Evolutionary conservation across 2,888 invertebrate genomes (phyloP).

Genomic region (Epirrhoe alternata): DNA sequence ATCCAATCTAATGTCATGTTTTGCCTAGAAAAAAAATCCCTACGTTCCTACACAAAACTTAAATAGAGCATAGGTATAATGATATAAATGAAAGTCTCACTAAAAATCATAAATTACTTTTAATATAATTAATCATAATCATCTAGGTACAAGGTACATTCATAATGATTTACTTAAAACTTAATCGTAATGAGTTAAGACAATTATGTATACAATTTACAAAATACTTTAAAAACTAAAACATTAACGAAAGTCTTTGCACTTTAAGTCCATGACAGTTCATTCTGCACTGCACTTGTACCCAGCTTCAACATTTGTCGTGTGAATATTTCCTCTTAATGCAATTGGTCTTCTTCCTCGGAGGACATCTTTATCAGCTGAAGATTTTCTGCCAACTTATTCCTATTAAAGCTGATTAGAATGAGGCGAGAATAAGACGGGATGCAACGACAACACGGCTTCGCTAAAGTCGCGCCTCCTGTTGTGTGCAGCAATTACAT

Average conservation of each 20-base stretch:
- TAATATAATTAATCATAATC: conserved; percentile 14
- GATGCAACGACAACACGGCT: conserved; percentile 53
- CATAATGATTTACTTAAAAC: conserved; percentile 11
- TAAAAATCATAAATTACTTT: conserved; percentile 24
- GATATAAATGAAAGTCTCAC: conserved; percentile 6
- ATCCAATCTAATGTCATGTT: no score
- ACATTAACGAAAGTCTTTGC: conserved; percentile 40
- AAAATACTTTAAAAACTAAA: conserved; percentile 33
- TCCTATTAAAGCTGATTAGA: conserved; percentile 74
- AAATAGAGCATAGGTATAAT: not conserved
- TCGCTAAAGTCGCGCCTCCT: conserved; percentile 58
- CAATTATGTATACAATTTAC: conserved; percentile 45
- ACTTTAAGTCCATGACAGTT: conserved; percentile 43
- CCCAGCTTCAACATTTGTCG: conserved; percentile 43
- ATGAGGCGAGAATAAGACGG: conserved; percentile 66
- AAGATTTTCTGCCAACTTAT: conserved; percentile 62
- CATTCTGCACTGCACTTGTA: conserved; percentile 43
- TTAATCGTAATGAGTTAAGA: conserved; percentile 35
- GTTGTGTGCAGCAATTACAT: conserved; percentile 67
- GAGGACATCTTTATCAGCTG: conserved; percentile 58
- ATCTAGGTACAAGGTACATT: not conserved
- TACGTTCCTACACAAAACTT: not conserved
- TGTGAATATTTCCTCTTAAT: conserved; percentile 45
- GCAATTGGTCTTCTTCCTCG: conserved; percentile 46
- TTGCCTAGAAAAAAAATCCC: no score